Evolutionary conservation across 1,140 invertebrate genomes (phyloP).

Genomic region (Drosophila bocki): DNA sequence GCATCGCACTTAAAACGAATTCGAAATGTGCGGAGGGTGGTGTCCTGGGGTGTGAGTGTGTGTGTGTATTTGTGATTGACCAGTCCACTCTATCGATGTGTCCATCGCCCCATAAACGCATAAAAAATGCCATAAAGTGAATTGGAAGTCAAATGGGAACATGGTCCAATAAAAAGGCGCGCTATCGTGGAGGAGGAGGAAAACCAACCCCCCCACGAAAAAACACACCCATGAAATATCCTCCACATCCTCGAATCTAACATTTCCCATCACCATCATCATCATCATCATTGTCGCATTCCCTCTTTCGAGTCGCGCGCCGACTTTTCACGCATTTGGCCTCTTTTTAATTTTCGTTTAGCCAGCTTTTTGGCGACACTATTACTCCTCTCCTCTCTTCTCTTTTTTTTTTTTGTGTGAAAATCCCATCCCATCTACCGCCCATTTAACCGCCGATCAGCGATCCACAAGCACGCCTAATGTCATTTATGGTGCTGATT

Average conservation of each 20-base stretch:
- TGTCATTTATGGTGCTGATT: slow-evolving; percentile 49
- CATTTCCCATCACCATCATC: background rate
- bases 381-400: background rate
- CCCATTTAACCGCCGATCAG: slow-evolving; percentile 42
- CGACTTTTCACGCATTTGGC: slow-evolving; percentile 27
- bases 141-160: slow-evolving; percentile 78
- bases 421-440: background rate
- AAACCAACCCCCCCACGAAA: background rate
- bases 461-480: slow-evolving; percentile 48
- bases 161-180: slow-evolving; percentile 65
- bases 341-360: slow-evolving; percentile 49
- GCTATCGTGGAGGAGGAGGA: background rate
- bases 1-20: slow-evolving; percentile 77
- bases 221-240: background rate
- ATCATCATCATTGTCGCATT: slow-evolving; percentile 1
- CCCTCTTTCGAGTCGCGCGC: background rate
- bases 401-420: no score
- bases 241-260: background rate
- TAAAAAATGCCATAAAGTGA: slow-evolving; percentile 80
- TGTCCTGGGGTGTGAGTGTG: background rate
- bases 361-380: slow-evolving; percentile 31
- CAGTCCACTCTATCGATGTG: slow-evolving; percentile 54
- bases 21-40: slow-evolving; percentile 44
- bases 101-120: slow-evolving; percentile 70
- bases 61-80: slow-evolving; percentile 16